phyloP scores from a whole-genome alignment of 1,140 invertebrate species.

The Drosophila obscura region DNA sequence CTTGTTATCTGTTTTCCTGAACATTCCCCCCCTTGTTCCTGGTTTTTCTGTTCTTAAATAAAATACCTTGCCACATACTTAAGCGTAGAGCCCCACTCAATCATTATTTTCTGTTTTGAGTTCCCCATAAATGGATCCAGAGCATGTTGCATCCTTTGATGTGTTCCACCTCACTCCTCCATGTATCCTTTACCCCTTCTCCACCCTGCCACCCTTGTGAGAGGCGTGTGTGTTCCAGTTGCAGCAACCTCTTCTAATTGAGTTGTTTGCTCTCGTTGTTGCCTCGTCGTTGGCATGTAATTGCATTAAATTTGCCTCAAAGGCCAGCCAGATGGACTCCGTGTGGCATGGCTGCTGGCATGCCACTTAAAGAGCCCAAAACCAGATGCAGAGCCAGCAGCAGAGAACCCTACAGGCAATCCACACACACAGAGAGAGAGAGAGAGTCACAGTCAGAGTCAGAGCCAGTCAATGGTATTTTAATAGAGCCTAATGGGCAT shows the following conservation, averaged over 20 bases:
- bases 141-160: not conserved
- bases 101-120: too few species aligned
- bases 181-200: not conserved
- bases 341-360: slow-evolving; percentile 6
- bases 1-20: too few species aligned
- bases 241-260: slow-evolving; percentile 37
- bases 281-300: slow-evolving; percentile 32
- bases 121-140: too few species aligned
- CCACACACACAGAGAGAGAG: not conserved
- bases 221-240: not conserved
- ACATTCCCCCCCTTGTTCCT: too few species aligned
- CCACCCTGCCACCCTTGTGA: too few species aligned
- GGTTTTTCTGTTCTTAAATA: too few species aligned
- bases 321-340: slow-evolving; percentile 10
- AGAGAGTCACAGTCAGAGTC: not conserved
- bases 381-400: not conserved
- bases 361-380: slow-evolving; percentile 43
- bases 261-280: slow-evolving; percentile 53
- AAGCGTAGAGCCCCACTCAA: too few species aligned
- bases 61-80: too few species aligned
- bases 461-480: slow-evolving; percentile 55
- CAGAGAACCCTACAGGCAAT: too few species aligned
- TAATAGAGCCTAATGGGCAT: slow-evolving; percentile 64
- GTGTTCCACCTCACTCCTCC: not conserved
- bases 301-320: slow-evolving; percentile 59